These are phyloP conservation scores for Scalopus aquaticus DNA, from an alignment of 2,113 vertebrate genomes.

Conservation along the genomic window DNA sequence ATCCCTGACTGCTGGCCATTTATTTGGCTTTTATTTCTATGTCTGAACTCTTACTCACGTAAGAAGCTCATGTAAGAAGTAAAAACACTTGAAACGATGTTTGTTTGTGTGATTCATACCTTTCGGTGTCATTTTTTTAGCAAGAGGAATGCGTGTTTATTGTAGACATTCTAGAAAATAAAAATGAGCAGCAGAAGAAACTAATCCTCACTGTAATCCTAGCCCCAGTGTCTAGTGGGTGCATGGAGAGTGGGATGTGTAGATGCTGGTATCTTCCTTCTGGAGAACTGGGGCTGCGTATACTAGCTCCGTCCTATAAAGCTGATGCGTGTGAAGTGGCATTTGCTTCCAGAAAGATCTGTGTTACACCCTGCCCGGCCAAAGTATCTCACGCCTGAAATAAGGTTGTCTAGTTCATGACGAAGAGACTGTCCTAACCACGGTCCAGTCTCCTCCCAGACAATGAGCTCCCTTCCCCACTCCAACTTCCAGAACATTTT, in stretches of 20 bases:
- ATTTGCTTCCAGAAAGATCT: neutral
- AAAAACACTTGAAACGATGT: neutral
- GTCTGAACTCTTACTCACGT: neutral
- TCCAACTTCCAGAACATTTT: neutral
- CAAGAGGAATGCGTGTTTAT: neutral
- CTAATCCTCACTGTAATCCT: too few species aligned
- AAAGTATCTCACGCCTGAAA: neutral
- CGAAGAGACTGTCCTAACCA: neutral
- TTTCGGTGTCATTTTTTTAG: neutral
- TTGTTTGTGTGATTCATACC: neutral
- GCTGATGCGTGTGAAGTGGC: neutral
- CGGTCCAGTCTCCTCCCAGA: neutral
- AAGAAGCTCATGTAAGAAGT: too few species aligned
- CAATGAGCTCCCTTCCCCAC: neutral
- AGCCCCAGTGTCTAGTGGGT: rapidly evolving
- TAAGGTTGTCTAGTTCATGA: neutral
- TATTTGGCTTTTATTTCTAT: neutral
- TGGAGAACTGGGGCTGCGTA: neutral
- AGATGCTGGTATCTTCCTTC: neutral
- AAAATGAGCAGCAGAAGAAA: neutral
- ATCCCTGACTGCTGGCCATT: too few species aligned
- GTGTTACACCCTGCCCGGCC: neutral
- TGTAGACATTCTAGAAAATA: neutral
- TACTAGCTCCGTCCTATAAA: neutral
- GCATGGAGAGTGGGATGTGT: rapidly evolving